Base-by-base conservation (phyloP, 2,888 invertebrate genomes). In the Andrena dorsata region DNA sequence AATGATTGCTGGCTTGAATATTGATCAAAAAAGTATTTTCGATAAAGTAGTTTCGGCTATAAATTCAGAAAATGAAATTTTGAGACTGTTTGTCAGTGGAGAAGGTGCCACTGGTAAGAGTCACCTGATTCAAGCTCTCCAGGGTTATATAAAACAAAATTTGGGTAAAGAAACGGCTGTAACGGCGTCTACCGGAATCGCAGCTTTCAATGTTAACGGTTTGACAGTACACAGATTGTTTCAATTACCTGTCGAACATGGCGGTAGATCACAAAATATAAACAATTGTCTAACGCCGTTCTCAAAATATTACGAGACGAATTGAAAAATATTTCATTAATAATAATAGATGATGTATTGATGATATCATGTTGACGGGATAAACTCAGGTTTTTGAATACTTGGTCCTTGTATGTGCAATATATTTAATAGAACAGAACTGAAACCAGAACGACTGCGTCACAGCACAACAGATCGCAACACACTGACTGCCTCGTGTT, bases 81-180 rank as follows among this genome's bases (percentile, higher is more conserved):
- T 51, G 51, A 51, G 51, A 51, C 20, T 51, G 51, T 51, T 51
- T 51, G 51, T 51, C 20, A 51, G 51, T 20, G 51, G 51, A 51
- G 20, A 51, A 51, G 51, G 20, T 51, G 20, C 8, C 0, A 20
- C 20, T 0, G 20, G 20, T 20, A 51, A 51, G 51, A 20, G 51
- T 20, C 20, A 6, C 0, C 8, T 51, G 51, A 51, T 51, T 20
- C 2, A 51, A 51, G 20, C 51, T 51, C 2, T 51, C 1, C 20
- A 20, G 20, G 5, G 51, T 51, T 51, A 20, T n/a, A 51, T 51
- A 1, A 51, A 51, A 51, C 20, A 20, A 51, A 20, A 20, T 51
- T 8, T 20, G 2, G 51, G 51, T 7, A 20, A n/a, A 20, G 51
- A 51, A 20, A 20, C 20, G n/a, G 51, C 51, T 51, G 20, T 20